Evolutionary conservation across 2,888 invertebrate species (phyloP), one percentile per base, ranked within the genome.

Genomic region (Phragmatobia fuliginosa): DNA sequence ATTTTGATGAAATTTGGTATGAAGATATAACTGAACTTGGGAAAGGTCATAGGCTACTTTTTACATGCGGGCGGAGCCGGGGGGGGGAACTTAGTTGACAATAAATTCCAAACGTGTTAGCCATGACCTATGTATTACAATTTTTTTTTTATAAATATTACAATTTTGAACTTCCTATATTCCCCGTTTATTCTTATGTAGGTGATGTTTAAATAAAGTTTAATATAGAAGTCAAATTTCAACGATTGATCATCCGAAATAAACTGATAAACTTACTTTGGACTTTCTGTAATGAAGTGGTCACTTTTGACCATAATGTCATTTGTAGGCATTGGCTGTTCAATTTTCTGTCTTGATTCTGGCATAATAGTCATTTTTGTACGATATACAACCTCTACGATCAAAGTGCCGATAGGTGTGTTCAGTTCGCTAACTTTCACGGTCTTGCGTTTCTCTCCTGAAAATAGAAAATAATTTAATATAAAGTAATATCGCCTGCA

Each of bases 301-400:
- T 99, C 98, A 87, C 98, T 98, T 88, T 99, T 98, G 32, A 99
- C 95, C 97, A 98, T 97, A 52, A 98, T 97, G 10, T 96, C 96
- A 16, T 80, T 84, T 41, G 78, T 85, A 5, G 81, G 74, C 0
- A 82, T 75, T 33, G 82, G 80, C 36, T 87, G 86, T 38, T 95
- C 94, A 76, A 97, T 96, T 81, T 96, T 96, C 65, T 96, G 96
- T 59, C 96, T 96, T 70, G 97, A 96, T 65, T 97, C 97, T 0
- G 98, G 98, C 28, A 98, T 97, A 80, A 99, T 97, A 4, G 98
- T 97, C 97, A 99, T 97, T 92, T 98, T 98, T 1, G 98, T 99
- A 78, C 99, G 96, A 90, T 98, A 99, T 11, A 97, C 96, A 16
- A 99, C 97, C 33, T 97, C 97, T 86, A 99, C 96, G 70, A 96